Conservation (phyloP, 2,113 vertebrate genomes). For the Passer domesticus region DNA sequence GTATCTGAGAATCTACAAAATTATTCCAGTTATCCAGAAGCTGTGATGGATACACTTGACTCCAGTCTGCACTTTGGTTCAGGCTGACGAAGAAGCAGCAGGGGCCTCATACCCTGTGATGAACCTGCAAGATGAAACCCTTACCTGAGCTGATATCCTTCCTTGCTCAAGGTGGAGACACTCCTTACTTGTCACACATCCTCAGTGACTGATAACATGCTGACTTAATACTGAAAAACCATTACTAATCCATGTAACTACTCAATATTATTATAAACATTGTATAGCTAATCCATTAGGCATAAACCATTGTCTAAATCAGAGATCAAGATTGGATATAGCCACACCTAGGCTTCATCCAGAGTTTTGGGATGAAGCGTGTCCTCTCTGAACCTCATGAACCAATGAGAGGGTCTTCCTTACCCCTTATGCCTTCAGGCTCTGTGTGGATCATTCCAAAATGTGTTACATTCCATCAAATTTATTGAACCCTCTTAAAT, state of each 20-base stretch:
- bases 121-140: background rate
- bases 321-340: background rate
- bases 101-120: background rate
- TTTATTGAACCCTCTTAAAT: background rate
- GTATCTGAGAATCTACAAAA: background rate
- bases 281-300: background rate
- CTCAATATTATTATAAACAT: background rate
- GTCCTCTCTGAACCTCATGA: background rate
- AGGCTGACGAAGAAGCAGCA: background rate
- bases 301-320: background rate
- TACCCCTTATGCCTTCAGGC: background rate
- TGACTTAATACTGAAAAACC: background rate
- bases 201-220: background rate
- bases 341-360: background rate
- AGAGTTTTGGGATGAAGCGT: background rate
- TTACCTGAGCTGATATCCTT: background rate
- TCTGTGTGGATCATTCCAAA: background rate
- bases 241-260: background rate
- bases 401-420: background rate
- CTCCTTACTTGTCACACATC: background rate
- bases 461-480: background rate
- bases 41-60: background rate
- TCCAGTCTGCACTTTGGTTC: background rate
- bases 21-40: background rate
- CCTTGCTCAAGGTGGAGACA: background rate